phyloP scores from a whole-genome alignment of 2,797 vertebrate species.

The Coregonus sp. region DNA sequence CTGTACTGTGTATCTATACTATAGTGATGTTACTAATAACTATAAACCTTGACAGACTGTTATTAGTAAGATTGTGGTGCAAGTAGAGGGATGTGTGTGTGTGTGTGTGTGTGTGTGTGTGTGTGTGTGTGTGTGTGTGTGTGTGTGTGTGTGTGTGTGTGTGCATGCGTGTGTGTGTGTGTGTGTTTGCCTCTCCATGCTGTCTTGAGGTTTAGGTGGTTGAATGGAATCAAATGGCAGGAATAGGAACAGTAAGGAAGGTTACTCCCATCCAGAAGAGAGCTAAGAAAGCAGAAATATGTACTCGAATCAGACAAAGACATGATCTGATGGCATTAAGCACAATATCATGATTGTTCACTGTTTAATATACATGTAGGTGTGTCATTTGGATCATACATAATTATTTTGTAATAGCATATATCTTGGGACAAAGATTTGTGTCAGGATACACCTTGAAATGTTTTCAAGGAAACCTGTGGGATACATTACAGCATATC shows the following conservation, averaged over 20 bases:
- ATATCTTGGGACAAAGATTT: neutral
- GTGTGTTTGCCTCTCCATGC: too few species aligned
- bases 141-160: slow-evolving; percentile 16
- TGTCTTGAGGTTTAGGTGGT: neutral
- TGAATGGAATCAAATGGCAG: neutral
- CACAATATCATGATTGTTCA: neutral
- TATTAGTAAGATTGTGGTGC: neutral
- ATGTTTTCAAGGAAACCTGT: neutral
- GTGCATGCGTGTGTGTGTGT: too few species aligned
- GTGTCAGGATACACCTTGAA: neutral
- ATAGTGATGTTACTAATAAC: too few species aligned
- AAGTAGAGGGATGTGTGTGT: neutral
- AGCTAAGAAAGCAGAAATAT: neutral
- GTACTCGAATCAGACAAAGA: neutral
- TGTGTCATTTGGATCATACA: neutral
- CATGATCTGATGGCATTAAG: neutral
- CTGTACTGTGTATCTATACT: too few species aligned
- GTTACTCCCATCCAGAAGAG: neutral
- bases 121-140: slow-evolving; percentile 25
- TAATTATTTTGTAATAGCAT: neutral
- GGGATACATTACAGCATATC: neutral
- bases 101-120: slow-evolving; percentile 12
- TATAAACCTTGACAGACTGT: too few species aligned
- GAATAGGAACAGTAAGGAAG: neutral
- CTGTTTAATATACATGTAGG: neutral